Percentiles rank a stretch among this genome's conserved stretches.
phyloP scores from a whole-genome alignment of 2,797 vertebrate species.

The Galagoides demidoff region DNA sequence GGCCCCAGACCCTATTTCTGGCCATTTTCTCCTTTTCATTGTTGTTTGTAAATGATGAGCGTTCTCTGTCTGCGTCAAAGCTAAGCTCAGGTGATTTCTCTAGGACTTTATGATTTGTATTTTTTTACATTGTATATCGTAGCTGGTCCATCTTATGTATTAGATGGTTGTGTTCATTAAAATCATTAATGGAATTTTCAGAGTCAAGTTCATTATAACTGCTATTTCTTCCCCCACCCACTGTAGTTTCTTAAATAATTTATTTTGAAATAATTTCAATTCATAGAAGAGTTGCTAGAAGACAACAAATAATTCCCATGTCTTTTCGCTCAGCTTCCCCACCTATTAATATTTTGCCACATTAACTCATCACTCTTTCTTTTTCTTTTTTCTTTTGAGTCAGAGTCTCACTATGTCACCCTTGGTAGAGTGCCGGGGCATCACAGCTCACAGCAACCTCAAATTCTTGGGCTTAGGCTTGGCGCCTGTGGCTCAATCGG shows the following conservation, averaged over 20 bases:
- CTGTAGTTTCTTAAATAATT: not conserved
- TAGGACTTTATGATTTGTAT: not conserved
- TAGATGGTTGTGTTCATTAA: not conserved
- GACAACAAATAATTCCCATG: not conserved
- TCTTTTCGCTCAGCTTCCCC: no score
- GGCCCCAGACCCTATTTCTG: not conserved
- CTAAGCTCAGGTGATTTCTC: not conserved
- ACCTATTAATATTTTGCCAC: not conserved
- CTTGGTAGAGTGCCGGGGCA: no score
- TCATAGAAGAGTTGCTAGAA: not conserved
- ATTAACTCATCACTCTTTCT: not conserved
- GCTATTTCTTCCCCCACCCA: not conserved
- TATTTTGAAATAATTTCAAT: not conserved
- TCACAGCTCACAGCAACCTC: no score
- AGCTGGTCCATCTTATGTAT: not conserved
- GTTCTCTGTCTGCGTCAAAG: not conserved
- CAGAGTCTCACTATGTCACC: no score
- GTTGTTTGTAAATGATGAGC: not conserved
- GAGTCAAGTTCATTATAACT: not conserved
- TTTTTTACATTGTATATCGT: not conserved
- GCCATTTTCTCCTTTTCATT: not conserved
- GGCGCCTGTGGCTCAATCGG: no score
- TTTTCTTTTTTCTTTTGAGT: not conserved
- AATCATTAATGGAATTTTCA: not conserved
- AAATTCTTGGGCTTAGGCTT: no score